Percentiles rank a stretch among this genome's conserved stretches.
Conservation (phyloP, 2,113 vertebrate genomes). For the Raja brachyura region DNA sequence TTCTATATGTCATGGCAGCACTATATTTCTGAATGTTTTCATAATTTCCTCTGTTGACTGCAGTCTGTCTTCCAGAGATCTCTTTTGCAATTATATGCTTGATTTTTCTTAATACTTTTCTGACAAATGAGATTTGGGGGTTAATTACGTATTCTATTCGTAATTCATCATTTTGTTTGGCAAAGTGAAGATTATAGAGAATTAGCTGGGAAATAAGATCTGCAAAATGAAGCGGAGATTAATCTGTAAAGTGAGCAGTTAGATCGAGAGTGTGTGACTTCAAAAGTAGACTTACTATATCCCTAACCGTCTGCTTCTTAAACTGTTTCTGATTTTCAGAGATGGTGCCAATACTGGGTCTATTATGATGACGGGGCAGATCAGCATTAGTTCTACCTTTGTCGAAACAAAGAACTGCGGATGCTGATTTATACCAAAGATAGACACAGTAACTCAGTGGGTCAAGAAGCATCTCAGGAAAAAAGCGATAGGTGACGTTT, state of each 20-base stretch:
- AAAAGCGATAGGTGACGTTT: no score
- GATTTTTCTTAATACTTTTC: neutral
- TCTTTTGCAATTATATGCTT: neutral
- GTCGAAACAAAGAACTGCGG: no score
- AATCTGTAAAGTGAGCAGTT: neutral
- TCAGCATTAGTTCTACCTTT: no score
- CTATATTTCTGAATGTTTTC: neutral
- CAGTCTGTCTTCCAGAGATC: neutral
- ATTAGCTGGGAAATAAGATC: no score
- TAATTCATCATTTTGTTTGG: no score
- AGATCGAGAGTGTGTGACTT: neutral
- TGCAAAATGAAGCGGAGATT: neutral
- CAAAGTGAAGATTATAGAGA: no score
- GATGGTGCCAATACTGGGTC: neutral
- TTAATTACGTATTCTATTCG: neutral
- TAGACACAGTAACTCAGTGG: no score
- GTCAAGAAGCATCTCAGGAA: no score
- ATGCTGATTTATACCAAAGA: no score
- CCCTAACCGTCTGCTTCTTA: neutral
- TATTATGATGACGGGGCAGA: neutral
- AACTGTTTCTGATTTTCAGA: neutral
- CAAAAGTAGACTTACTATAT: neutral
- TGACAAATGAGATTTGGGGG: neutral
- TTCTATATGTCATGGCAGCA: neutral
- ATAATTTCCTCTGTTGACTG: neutral